Conservation (phyloP, 2,113 vertebrate species). For the Colistium nudipinnis region DNA sequence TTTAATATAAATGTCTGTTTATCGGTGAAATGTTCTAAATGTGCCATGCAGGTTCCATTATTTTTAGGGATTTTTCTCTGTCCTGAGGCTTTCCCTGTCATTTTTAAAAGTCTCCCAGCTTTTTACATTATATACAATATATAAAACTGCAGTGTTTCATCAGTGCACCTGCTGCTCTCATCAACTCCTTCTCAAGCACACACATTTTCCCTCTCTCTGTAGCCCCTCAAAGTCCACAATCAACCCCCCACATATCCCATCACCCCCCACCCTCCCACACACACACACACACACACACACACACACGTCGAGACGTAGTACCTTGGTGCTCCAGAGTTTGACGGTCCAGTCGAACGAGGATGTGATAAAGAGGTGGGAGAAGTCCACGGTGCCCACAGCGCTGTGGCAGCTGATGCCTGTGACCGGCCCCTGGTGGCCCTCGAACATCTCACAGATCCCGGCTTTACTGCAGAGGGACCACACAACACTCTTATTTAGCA, state of each 20-base stretch:
- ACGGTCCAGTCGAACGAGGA: slow-evolving; percentile 99
- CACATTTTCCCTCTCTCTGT: not conserved
- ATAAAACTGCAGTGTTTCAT: no score
- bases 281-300: not conserved
- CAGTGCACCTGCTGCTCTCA: not conserved
- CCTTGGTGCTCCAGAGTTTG: slow-evolving; percentile 99
- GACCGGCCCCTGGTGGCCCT: slow-evolving; percentile 97
- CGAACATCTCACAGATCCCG: slow-evolving; percentile 96
- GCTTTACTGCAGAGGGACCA: slow-evolving; percentile 87
- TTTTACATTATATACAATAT: no score
- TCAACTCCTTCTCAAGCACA: not conserved
- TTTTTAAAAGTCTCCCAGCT: no score
- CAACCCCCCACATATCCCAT: not conserved
- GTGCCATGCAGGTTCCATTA: no score
- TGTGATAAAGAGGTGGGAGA: slow-evolving; percentile 96
- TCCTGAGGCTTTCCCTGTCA: no score
- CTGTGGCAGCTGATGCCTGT: slow-evolving; percentile 97
- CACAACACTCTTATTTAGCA: not conserved
- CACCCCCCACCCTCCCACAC: not conserved
- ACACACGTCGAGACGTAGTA: slow-evolving; percentile 61
- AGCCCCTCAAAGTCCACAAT: not conserved
- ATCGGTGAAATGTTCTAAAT: no score
- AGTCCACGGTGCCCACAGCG: slow-evolving; percentile 93
- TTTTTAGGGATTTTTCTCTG: no score
- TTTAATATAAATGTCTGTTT: no score